Evolutionary conservation across 2,797 vertebrate genomes (phyloP).

Genomic region (Syndactyla subalaris): DNA sequence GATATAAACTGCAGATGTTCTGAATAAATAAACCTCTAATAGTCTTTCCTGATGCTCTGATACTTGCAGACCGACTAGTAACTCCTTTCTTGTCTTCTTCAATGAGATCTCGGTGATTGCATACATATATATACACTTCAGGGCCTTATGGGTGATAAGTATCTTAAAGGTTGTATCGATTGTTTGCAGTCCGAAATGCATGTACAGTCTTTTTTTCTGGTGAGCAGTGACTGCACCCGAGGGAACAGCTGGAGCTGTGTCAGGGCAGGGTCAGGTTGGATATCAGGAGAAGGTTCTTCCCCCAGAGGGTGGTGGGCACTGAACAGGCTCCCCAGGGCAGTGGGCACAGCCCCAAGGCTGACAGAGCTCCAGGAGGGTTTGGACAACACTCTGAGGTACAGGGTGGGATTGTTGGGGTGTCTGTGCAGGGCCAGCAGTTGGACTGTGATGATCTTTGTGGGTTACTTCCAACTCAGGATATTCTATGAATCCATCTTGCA

Average conservation of each 20-base stretch:
- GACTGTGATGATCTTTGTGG: rapidly evolving
- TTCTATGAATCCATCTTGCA: neutral
- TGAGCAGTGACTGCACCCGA: neutral
- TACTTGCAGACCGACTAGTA: neutral
- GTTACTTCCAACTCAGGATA: neutral
- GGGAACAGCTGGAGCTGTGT: rapidly evolving
- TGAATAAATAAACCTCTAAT: neutral
- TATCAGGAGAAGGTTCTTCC: neutral
- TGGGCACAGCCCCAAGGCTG: neutral
- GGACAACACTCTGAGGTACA: rapidly evolving
- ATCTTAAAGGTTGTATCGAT: neutral
- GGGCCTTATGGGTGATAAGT: neutral
- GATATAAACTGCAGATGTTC: neutral
- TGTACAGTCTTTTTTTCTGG: neutral
- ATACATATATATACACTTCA: neutral
- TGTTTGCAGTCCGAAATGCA: neutral
- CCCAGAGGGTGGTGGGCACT: neutral
- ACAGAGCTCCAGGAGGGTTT: neutral
- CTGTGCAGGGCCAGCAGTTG: neutral
- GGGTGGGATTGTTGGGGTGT: neutral
- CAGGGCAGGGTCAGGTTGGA: rapidly evolving
- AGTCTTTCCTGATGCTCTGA: neutral
- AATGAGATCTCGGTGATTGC: neutral
- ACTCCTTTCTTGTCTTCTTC: neutral
- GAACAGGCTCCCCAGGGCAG: neutral